Evolutionary conservation across 2,888 invertebrate genomes (phyloP).

Genomic region (Drosophila conformis): DNA sequence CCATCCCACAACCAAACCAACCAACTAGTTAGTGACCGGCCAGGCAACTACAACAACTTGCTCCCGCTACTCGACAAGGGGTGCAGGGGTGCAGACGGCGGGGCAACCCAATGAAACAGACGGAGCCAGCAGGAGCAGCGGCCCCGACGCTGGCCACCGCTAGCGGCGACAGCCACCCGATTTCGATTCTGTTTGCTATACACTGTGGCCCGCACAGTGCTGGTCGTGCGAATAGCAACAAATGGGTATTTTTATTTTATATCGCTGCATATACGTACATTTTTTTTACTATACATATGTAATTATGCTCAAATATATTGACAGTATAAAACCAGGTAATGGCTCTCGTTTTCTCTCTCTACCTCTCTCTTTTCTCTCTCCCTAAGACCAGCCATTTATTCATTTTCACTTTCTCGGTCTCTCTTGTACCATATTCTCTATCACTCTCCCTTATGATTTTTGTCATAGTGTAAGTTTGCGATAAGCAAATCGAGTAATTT

Average conservation of each 20-base stretch:
- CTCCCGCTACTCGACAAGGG: conserved; percentile 29
- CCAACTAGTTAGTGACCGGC: conserved; percentile 51
- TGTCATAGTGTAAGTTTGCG: too few relatives aligned
- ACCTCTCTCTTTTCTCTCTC: background rate
- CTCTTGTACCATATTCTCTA: background rate
- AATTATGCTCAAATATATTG: background rate
- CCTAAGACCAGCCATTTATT: background rate
- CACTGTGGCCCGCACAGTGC: conserved; percentile 38
- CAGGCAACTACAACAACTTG: conserved; percentile 33
- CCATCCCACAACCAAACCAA: conserved; percentile 25
- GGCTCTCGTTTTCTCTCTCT: background rate
- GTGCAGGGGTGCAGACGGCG: conserved; percentile 6
- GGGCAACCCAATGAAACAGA: conserved; percentile 24
- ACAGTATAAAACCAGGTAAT: background rate
- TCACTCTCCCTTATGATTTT: background rate
- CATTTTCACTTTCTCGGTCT: background rate
- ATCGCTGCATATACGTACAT: background rate
- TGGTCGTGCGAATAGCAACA: conserved; percentile 20
- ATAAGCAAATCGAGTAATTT: background rate
- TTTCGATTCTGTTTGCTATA: conserved; percentile 72
- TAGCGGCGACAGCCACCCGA: conserved; percentile 64
- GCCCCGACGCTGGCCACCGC: conserved; percentile 30
- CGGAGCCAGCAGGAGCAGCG: conserved; percentile 25
- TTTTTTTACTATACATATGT: background rate
- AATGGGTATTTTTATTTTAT: background rate